Evolutionary conservation across 2,113 vertebrate species (phyloP), one percentile per base, ranked within the genome.

Genomic region (Callionymus lyra): DNA sequence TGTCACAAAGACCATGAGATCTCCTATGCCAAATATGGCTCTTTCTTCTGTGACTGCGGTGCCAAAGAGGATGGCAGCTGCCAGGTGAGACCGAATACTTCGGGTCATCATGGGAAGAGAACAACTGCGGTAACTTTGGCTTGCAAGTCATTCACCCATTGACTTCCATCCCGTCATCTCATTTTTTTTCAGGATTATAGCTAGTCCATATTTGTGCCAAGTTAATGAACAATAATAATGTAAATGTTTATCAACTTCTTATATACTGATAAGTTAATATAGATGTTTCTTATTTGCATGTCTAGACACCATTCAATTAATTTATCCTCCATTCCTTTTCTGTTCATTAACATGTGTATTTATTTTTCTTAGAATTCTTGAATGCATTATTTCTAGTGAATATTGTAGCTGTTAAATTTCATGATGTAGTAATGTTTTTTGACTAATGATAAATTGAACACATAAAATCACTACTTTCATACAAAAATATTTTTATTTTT

Each of bases 1-100:
- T 99, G 95, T 85, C 95, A 99, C 86, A 98, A 96, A 81, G 95
- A 99, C 72, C 94, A 98, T 38, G 95, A 99, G 83, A 96, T 99
- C 81, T 99, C 95, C 51, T 99, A 99, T 17, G 95, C 95, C 84
- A 99, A 99, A 64, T 98, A 98, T 0, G 95, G 95, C 16, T 99
- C 95, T 6, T 99, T 99, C 84, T 99, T 99, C 86, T 99, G 95
- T 77, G 95, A 99, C 86, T 99, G 95, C 70, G 94, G 95, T 64
- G 95, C 95, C 70, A 99, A 99, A 78, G 95, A 98, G 65, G 95
- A 99, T 75, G 94, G 95, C 79, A 99, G 91, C 83, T 99, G 95
- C 81, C 84, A 98, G 93, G 94, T 99, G 86, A 91, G 87, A 79
- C 81, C 80, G 81, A 83, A 82, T 83, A 82, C 84, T 72, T 84